Base-by-base conservation (phyloP, 1,140 invertebrate species). In the Rhagoletis zephyria region DNA sequence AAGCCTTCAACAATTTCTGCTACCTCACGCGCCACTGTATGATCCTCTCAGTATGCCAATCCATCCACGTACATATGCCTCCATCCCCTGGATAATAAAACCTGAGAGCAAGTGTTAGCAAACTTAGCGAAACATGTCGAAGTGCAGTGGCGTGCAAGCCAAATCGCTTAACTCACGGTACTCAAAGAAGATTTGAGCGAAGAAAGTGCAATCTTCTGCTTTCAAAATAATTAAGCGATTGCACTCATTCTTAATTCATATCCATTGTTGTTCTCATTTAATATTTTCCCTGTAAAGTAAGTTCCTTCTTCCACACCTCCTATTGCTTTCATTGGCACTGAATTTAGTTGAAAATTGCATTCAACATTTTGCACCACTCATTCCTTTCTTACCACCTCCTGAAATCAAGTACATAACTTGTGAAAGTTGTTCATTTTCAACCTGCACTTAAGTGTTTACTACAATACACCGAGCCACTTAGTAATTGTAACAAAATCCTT, bases 211-310 rank as follows among this genome's bases (percentile, higher is more conserved):
- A 81, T 16, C 74, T 81, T 48, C 45, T 81, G 74, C 48, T 81
- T 81, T 51, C 48, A 81, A 56, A 19, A 81, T 56, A 56, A 56
- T 81, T 81, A 81, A 48, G 16, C 42, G 14, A n/a, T 74, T 74
- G 45, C 74, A n/a, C 74, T 81, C 56, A 81, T 81, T 81, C 56
- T n/a, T 81, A 56, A 81, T 56, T 81, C 74, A 81, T 81, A 56
- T 81, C 48, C 48, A 81, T 59, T 70, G 48, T n/a, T 81, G 30
- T 81, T 81, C n/a, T n/a, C 48, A 51, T 81, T 30, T 81, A 81
- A 10, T 56, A 48, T 51, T 56, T 81, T 81, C 56, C 48, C 56
- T 74, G 3, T 42, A 42, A 74, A 74, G 6, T 74, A 40, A 16
- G 40, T 45, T 40, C 40, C 64, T 19, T 30, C 19, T 10, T 45